Evolutionary conservation across 2,888 invertebrate species (phyloP), one percentile per base, ranked within the genome.

Genomic region (Malthinus seriepunctatus): DNA sequence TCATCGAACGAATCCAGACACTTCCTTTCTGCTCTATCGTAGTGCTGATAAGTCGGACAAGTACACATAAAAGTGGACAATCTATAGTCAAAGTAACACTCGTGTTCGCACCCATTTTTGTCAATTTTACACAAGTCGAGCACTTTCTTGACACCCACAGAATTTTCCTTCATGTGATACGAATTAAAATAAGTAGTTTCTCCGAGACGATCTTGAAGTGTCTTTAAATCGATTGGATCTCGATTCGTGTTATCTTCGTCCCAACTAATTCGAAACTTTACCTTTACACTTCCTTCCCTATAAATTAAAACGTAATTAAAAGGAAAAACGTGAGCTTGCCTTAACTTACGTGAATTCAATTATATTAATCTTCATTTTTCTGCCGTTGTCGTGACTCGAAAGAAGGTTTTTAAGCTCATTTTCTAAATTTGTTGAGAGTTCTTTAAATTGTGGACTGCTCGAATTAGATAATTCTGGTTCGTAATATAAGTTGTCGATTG

Each of bases 231-330:
- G 8, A 87, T 78, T 3, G 84, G 80, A 58, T 85, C 82, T 55
- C 80, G 71, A 51, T 76, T 76, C 12, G 77, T 72, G 62, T 80
- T 78, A 1, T 79, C 78, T 32, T 79, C 71, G 51, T 78, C 79
- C 89, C 88, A 89, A 51, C 84, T 84, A 32, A 89, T 80, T 68
- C 88, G 80, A 75, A 87, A 88, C 60, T 83, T 85, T 3, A 85
- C 86, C 37, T 86, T 78, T 44, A 89, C 80, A 57, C 88, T 88
- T 60, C 88, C 88, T 51, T 84, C 81, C 67, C 88, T 88, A 79
- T 57, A 82, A 79, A 45, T 45, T 2, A 34, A 34, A 34, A n/a
- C 2, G 49, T 38, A 12, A 23, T 31, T n/a, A 35, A 10, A 23
- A 37, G 3, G 23, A 23, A 23, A 23, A 23, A 23, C 23, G 23